Percentiles rank a stretch among this genome's conserved stretches.
Conservation (phyloP, 2,888 invertebrate species). For the Macrophya annulata region DNA sequence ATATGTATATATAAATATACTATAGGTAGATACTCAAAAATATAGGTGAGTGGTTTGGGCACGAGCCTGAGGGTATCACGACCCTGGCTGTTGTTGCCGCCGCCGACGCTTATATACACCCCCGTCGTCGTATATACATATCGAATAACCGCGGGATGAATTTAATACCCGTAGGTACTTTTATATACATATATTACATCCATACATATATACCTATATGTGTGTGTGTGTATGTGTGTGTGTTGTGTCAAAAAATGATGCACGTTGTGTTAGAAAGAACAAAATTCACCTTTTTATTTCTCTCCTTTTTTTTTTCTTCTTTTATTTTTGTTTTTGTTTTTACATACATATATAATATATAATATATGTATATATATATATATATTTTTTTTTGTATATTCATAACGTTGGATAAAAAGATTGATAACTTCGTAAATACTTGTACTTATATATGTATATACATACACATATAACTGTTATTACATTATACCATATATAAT, state of each 20-base stretch:
- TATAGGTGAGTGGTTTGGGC: constrained; percentile 48
- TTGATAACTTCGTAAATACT: no score
- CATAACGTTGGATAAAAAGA: no score
- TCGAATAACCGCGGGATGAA: constrained; percentile 45
- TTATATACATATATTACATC: neutral
- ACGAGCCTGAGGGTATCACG: constrained; percentile 39
- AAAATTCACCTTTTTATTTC: no score
- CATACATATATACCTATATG: neutral
- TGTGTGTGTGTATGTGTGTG: neutral
- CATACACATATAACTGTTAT: no score
- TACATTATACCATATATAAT: no score
- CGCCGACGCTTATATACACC: neutral
- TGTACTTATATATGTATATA: no score
- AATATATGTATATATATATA: no score
- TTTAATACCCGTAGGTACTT: constrained; percentile 28
- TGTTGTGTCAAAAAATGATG: neutral
- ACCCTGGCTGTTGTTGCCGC: constrained; percentile 18
- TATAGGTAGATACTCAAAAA: constrained; percentile 36
- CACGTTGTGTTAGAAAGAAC: neutral
- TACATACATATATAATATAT: no score
- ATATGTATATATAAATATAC: neutral
- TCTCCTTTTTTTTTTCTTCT: no score
- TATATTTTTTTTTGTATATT: no score
- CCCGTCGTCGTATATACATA: constrained; percentile 9
- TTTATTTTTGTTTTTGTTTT: no score